These are phyloP conservation scores for Anoplolepis gracilipes DNA, from an alignment of 1,140 invertebrate species.

Conservation along the genomic window DNA sequence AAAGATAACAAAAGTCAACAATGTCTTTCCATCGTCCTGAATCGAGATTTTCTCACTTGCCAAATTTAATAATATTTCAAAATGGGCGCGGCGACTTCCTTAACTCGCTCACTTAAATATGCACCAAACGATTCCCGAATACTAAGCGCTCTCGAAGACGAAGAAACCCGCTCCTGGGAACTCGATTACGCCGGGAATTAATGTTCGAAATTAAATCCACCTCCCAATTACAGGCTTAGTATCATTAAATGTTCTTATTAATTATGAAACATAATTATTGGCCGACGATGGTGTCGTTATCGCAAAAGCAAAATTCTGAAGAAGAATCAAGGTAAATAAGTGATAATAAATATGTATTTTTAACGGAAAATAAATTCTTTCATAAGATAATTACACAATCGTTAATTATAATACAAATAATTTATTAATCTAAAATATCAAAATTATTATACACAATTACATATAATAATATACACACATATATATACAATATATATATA, in stretches of 20 bases:
- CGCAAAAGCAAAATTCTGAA: background rate
- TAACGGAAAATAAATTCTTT: background rate
- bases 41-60: conserved; percentile 67
- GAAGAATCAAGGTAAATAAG: background rate
- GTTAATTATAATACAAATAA: background rate
- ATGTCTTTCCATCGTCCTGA: background rate
- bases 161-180: conserved; percentile 43
- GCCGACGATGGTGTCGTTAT: conserved; percentile 24
- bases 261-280: conserved; percentile 59
- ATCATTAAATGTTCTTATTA: conserved; percentile 56
- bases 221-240: conserved; percentile 47
- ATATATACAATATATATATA: too few relatives aligned
- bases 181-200: conserved; percentile 55
- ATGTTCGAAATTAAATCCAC: conserved; percentile 61
- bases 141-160: conserved; percentile 64
- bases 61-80: conserved; percentile 78
- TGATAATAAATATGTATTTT: background rate
- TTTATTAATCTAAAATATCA: background rate
- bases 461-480: too few relatives aligned
- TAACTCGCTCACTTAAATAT: conserved; percentile 78
- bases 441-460: background rate
- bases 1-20: background rate
- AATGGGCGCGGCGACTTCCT: conserved; percentile 61
- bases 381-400: background rate
- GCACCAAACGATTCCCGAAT: conserved; percentile 78